phyloP scores from a whole-genome alignment of 2,888 invertebrate genomes.

The Lamellibrachia columna region DNA sequence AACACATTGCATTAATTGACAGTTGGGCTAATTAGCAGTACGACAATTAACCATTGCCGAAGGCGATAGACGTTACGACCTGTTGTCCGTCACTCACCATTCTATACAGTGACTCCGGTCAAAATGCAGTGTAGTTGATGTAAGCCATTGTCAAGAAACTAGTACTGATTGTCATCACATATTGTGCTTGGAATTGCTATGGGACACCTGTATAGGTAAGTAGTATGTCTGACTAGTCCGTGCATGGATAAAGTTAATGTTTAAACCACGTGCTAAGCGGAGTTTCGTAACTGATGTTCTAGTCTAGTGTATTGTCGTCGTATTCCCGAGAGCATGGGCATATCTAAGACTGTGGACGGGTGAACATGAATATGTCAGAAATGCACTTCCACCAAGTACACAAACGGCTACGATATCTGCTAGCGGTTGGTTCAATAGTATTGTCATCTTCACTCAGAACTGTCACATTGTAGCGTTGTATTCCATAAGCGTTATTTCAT shows the following conservation, averaged over 20 bases:
- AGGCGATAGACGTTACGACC: not conserved
- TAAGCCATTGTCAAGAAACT: not conserved
- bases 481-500: no score
- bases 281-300: no score
- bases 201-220: not conserved
- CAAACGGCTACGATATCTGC: no score
- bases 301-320: not conserved
- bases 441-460: no score
- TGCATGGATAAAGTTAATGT: not conserved
- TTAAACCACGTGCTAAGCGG: no score
- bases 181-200: not conserved
- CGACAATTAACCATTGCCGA: not conserved
- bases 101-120: not conserved
- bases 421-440: no score
- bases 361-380: no score
- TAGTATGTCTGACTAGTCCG: not conserved
- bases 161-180: not conserved
- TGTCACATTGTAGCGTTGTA: no score
- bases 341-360: no score
- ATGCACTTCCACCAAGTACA: no score
- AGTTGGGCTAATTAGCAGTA: not conserved
- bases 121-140: not conserved
- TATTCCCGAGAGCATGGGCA: not conserved
- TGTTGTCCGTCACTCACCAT: not conserved
- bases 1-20: not conserved